phyloP scores from a whole-genome alignment of 37 sponge, comb jelly and placozoan species.

The Hexactinellida sp. region DNA sequence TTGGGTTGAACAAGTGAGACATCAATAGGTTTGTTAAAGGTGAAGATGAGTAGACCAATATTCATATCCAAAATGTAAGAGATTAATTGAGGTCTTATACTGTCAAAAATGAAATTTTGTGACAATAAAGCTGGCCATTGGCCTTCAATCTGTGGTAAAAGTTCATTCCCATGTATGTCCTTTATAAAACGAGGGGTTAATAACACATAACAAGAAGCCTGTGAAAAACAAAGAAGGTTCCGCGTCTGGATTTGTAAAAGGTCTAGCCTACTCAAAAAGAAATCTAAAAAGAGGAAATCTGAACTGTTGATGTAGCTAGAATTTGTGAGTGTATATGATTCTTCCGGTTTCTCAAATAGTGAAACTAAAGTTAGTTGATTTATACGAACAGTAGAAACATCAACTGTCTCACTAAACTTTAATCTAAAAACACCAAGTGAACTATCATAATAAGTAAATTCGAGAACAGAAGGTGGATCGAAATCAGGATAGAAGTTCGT shows the following conservation, averaged over 20 bases:
- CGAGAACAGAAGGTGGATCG: slow-evolving; percentile 24
- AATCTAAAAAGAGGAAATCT: not conserved
- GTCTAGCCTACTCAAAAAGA: slow-evolving; percentile 35
- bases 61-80: slow-evolving; percentile 38
- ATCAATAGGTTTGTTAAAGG: slow-evolving; percentile 68
- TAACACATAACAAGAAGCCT: slow-evolving; percentile 66
- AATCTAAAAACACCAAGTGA: slow-evolving; percentile 34
- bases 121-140: slow-evolving; percentile 57
- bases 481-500: slow-evolving; percentile 13
- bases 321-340: not conserved
- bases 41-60: slow-evolving; percentile 33
- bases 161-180: slow-evolving; percentile 38
- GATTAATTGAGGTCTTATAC: slow-evolving; percentile 27
- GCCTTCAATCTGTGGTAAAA: slow-evolving; percentile 21
- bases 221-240: slow-evolving; percentile 34
- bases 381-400: slow-evolving; percentile 29
- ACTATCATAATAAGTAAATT: slow-evolving; percentile 48
- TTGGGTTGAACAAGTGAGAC: slow-evolving; percentile 30
- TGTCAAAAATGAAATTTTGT: slow-evolving; percentile 37
- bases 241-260: slow-evolving; percentile 46
- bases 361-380: slow-evolving; percentile 47
- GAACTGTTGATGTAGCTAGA: not conserved
- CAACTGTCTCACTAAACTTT: slow-evolving; percentile 64
- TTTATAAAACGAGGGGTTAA: slow-evolving; percentile 38
- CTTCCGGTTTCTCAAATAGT: not conserved